Percentiles rank a stretch among this genome's conserved stretches.
Evolutionary conservation across 2,113 vertebrate species (phyloP).

Genomic region (Nyctibius bracteatus): DNA sequence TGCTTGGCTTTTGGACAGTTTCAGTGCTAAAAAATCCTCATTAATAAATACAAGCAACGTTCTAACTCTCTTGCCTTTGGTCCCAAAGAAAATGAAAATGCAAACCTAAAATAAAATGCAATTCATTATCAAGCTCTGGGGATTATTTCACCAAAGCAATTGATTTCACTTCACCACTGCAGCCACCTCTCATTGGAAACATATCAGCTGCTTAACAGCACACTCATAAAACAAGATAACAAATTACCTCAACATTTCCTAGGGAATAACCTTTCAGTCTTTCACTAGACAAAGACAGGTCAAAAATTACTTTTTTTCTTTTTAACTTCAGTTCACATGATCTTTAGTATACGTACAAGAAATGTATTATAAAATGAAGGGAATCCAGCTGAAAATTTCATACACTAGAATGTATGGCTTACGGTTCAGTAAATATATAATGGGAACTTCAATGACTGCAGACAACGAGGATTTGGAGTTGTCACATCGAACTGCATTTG

Average conservation of each 20-base stretch:
- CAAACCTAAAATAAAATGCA: neutral
- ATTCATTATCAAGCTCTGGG: neutral
- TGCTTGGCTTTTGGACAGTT: neutral
- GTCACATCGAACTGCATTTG: neutral
- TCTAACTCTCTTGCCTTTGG: neutral
- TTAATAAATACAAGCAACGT: neutral
- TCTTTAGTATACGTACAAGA: neutral
- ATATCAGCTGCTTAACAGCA: neutral
- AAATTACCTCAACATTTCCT: slow-evolving; percentile 3
- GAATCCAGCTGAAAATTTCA: neutral
- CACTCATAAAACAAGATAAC: neutral
- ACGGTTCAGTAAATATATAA: neutral
- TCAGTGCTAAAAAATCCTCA: neutral
- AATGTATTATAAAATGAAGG: neutral
- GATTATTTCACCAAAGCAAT: slow-evolving; percentile 29
- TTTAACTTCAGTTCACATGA: neutral
- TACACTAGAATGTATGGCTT: neutral
- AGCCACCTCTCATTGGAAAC: neutral
- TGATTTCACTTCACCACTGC: slow-evolving; percentile 4
- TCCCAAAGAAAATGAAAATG: neutral
- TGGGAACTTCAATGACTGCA: neutral
- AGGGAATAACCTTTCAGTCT: neutral
- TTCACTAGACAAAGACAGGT: neutral
- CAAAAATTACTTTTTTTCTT: neutral
- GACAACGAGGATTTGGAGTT: neutral